Percentiles rank a stretch among this genome's conserved stretches.
These are phyloP conservation scores for Cyrtorhinus lividipennis DNA, from an alignment of 1,140 invertebrate genomes.

Conservation along the genomic window DNA sequence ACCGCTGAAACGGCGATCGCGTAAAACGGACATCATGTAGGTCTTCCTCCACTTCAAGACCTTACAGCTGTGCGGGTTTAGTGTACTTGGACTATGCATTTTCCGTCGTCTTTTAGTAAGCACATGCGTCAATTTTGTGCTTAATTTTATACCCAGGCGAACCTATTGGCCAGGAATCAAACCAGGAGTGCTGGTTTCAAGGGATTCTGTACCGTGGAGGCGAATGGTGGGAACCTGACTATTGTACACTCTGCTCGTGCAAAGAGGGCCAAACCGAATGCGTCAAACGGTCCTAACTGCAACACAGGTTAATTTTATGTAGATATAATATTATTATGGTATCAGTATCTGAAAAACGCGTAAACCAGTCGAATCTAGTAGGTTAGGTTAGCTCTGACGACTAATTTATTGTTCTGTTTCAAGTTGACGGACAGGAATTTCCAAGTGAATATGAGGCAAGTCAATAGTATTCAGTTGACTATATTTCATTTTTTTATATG, in stretches of 20 bases:
- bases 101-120: too few relatives aligned
- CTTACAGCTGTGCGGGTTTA: too few relatives aligned
- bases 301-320: constrained; percentile 24
- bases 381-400: too few relatives aligned
- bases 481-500: neutral
- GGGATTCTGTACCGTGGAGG: constrained; percentile 42
- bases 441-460: constrained; percentile 26
- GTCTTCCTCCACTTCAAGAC: too few relatives aligned
- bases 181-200: constrained; percentile 28
- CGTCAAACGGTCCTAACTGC: constrained; percentile 29
- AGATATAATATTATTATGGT: constrained; percentile 27
- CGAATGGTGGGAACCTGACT: constrained; percentile 43
- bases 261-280: constrained; percentile 40
- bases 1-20: too few relatives aligned
- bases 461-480: neutral
- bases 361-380: too few relatives aligned
- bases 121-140: too few relatives aligned
- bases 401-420: constrained; percentile 24
- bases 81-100: too few relatives aligned
- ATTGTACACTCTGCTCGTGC: constrained; percentile 49
- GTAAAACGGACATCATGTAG: too few relatives aligned
- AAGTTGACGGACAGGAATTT: constrained; percentile 24
- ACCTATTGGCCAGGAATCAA: constrained; percentile 13
- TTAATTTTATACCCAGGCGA: too few relatives aligned
- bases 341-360: too few relatives aligned